A percentile compares a stretch with the other conserved stretches of the same genome.
Evolutionary conservation across 2,113 vertebrate genomes (phyloP).

Genomic region (Phocoena sinus): DNA sequence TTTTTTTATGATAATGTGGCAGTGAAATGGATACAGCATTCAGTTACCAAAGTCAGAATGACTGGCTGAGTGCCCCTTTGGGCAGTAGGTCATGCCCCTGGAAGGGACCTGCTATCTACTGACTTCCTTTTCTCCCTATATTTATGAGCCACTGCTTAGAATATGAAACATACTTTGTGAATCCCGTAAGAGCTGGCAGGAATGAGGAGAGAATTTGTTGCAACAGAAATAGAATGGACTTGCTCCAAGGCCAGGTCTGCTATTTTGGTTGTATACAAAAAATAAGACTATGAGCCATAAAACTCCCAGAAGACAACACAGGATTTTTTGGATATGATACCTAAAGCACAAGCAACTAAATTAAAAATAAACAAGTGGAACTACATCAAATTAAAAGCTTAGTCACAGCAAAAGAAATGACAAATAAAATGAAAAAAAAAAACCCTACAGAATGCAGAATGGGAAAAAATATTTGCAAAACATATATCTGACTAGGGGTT

Average conservation of each 20-base stretch:
- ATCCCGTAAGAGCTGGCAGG: not conserved
- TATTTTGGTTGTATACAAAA: not conserved
- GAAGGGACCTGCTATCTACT: not conserved
- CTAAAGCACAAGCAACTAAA: not conserved
- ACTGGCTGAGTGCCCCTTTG: not conserved
- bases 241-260: not conserved
- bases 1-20: not conserved
- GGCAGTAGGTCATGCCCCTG: not conserved
- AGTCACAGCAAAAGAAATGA: not conserved
- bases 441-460: not conserved
- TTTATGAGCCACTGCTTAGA: constrained; percentile 19
- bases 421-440: not conserved
- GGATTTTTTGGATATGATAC: not conserved
- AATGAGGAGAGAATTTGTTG: not conserved
- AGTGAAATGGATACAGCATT: not conserved
- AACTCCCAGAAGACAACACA: too few species aligned
- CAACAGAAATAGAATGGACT: constrained; percentile 20
- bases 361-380: not conserved
- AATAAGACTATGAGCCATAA: not conserved
- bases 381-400: not conserved
- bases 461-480: not conserved
- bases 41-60: not conserved
- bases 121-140: not conserved
- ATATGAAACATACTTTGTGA: not conserved
- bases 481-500: not conserved